Evolutionary conservation across 1,140 invertebrate genomes (phyloP), one percentile per base, ranked within the genome.

Genomic region (Leptinotarsa defecta): DNA sequence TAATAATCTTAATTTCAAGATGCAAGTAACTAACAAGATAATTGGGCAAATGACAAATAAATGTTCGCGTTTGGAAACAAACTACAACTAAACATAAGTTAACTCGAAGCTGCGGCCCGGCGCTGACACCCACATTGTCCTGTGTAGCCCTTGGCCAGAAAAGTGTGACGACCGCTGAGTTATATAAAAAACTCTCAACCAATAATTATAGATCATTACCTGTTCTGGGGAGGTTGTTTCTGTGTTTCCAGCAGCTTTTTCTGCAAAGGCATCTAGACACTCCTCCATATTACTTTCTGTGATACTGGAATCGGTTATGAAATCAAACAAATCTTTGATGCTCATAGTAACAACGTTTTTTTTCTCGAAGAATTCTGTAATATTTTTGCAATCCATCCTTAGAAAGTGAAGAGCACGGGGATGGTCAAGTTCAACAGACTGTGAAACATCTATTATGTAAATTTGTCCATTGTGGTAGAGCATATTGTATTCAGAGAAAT

Each of bases 351-450:
- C 91, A 1, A 99, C 96, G 43, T 92, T 91, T 80, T 93, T 92
- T 81, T 95, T 97, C 72, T 91, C 91, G 86, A 99, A 99, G 87
- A 94, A 99, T 76, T 97, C 95, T 86, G 89, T 88, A 86, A 99
- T 92, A 86, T 99, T 99, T 57, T 92, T 94, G 83, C 96, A 97
- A 88, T 99, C 98, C 86, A 95, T 98, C 73, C 96, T 88, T 22
- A 99, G 88, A 86, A 99, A 99, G 75, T 98, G 94, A 68, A 98
- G 89, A 0, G 98, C 95, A 87, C 95, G 92, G 1, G 96, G 96
- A 90, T 99, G 97, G 85, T 99, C 96, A 84, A 98, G 96, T 87
- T 99, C 97, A 0, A 99, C 98, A 3, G 97, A 94, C 85, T 99
- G 98, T 1, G 97, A 98, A 0, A 99, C 98, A 88, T 99, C 98